A percentile compares a stretch with the other conserved stretches of the same genome.
Conservation (phyloP, 2,888 invertebrate genomes). For the Conchocele bisecta region DNA sequence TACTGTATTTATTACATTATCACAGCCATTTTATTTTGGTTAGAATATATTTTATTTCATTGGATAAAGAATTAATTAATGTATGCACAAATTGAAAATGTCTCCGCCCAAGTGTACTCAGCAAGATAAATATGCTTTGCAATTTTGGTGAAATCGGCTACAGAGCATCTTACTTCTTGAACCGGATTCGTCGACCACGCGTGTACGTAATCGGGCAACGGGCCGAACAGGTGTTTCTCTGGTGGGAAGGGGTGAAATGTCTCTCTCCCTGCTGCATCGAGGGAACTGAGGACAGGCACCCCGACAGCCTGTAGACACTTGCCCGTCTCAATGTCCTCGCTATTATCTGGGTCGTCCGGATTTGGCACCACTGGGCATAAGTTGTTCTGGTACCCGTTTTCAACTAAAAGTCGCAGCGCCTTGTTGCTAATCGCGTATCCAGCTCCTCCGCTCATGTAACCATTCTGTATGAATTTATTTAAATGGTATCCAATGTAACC, state of each 20-base stretch:
- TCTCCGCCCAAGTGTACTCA: too few relatives aligned
- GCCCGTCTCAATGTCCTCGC: constrained; percentile 96
- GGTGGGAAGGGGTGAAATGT: constrained; percentile 96
- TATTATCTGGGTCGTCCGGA: constrained; percentile 85
- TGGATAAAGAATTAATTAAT: too few relatives aligned
- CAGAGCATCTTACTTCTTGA: too few relatives aligned
- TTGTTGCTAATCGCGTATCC: constrained; percentile 93
- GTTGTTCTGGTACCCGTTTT: constrained; percentile 86
- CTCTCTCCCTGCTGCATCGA: constrained; percentile 92
- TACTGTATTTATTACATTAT: too few relatives aligned
- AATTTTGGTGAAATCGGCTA: too few relatives aligned
- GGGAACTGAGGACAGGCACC: constrained; percentile 93
- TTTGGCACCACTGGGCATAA: constrained; percentile 87
- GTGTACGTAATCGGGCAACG: constrained; percentile 55
- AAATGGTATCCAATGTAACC: constrained; percentile 88
- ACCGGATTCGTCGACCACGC: constrained; percentile 52
- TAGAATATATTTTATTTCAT: too few relatives aligned
- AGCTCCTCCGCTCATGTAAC: constrained; percentile 84
- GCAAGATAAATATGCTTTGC: too few relatives aligned
- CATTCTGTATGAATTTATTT: constrained; percentile 70
- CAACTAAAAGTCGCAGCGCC: constrained; percentile 90
- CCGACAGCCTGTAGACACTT: constrained; percentile 92
- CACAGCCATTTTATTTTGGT: too few relatives aligned
- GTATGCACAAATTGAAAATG: too few relatives aligned
- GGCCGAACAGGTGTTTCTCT: constrained; percentile 53